These are phyloP conservation scores for Euglossa dilemma DNA, from an alignment of 1,140 invertebrate species.

Conservation along the genomic window DNA sequence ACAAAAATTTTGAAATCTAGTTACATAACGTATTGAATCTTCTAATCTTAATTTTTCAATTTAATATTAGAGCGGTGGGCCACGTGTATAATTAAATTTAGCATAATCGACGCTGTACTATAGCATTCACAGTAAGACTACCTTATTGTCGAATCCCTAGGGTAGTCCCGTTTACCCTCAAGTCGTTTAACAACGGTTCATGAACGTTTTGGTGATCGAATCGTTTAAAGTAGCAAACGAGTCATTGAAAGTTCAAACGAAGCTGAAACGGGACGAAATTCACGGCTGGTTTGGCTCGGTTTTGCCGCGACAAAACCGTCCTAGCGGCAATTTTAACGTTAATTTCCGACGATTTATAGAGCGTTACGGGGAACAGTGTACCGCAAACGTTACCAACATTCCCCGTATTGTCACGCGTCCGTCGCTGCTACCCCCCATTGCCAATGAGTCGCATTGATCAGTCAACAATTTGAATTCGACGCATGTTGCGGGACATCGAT, in stretches of 20 bases:
- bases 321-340: background rate
- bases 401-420: background rate
- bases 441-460: slow-evolving; percentile 19
- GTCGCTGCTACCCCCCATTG: background rate
- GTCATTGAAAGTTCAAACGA: background rate
- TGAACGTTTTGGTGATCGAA: too few species aligned
- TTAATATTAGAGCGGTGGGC: too few species aligned
- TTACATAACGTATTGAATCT: too few species aligned
- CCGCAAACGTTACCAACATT: background rate
- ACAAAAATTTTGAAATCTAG: too few species aligned
- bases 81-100: too few species aligned
- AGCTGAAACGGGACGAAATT: too few species aligned
- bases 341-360: background rate
- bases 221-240: too few species aligned
- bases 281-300: background rate
- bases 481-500: background rate
- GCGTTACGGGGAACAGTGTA: background rate
- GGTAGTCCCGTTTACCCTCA: too few species aligned
- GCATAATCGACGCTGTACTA: too few species aligned
- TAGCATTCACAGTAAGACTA: too few species aligned
- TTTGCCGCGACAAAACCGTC: background rate
- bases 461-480: slow-evolving; percentile 6
- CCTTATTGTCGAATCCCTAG: too few species aligned
- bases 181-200: background rate
- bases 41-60: too few species aligned